Base-by-base conservation (phyloP, 2,113 vertebrate genomes). In the Vicugna pacos region DNA sequence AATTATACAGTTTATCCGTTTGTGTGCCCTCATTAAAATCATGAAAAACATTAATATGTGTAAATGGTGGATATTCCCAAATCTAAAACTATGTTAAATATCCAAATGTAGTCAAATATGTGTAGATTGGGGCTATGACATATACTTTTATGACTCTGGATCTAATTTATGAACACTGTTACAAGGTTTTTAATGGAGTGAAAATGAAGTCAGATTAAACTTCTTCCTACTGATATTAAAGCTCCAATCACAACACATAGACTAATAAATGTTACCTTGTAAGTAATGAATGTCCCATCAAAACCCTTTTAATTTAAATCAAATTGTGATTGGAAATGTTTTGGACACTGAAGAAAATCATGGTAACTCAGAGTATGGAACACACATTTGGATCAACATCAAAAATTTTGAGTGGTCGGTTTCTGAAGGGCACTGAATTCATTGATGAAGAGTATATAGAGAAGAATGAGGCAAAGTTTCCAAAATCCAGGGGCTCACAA, bases 221-320 rank as follows among this genome's bases (percentile, higher is more conserved):
- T 98, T 98, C 95, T 97, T 98, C 97, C 97, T 98, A 95, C 97
- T 98, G 98, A 94, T 94, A 98, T 97, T 97, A 98, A 98, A 98
- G 90, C 96, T 98, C 97, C 82, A 98, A 98, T 98, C 97, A 98
- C 98, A 98, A 98, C 98, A 98, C 95, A 54, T 62, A 92, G 97
- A 97, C 97, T 98, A 98, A 98, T 98, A 98, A 98, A 98, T 95
- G 98, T 98, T 98, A 98, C 97, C 98, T 98, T 98, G 98, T 94
- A 98, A 97, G 91, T 98, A 98, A 98, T 98, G 97, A 98, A 97
- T 97, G 92, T 96, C 92, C 95, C 97, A 98, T 98, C 96, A 96
- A 98, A 97, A 94, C 93, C 54, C 80, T 6, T 97, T 98, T 98
- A 98, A 98, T 98, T 32, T 24, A 81, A 98, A 98, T 97, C 89